Evolutionary conservation across 1,140 invertebrate species (phyloP).

Genomic region (Heliconius himera): DNA sequence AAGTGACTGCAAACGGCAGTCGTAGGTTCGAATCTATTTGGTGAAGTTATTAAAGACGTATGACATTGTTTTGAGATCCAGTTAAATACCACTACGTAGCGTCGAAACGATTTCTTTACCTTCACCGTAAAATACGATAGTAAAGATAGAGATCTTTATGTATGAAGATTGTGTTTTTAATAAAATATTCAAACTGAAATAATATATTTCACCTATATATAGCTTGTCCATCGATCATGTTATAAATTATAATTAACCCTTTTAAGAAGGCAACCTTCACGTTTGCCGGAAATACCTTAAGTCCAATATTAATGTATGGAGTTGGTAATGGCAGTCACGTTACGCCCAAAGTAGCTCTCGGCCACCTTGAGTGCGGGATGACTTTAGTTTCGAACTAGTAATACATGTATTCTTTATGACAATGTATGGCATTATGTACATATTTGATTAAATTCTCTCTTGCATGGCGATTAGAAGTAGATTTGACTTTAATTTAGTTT

Average conservation of each 20-base stretch:
- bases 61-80: too few relatives aligned
- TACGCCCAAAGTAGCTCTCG: conserved; percentile 44
- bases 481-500: background rate
- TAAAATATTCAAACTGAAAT: background rate
- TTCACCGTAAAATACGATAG: too few relatives aligned
- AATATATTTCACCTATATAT: background rate
- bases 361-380: conserved; percentile 33
- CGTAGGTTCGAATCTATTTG: too few relatives aligned
- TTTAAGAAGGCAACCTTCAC: conserved; percentile 27
- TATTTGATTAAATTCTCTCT: background rate
- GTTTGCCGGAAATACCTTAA: conserved; percentile 37
- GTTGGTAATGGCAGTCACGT: conserved; percentile 44
- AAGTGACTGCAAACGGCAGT: too few relatives aligned
- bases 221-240: conserved; percentile 9
- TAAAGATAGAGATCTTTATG: too few relatives aligned
- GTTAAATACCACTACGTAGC: background rate
- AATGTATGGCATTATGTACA: background rate
- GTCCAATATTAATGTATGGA: conserved; percentile 48
- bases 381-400: conserved; percentile 32
- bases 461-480: background rate
- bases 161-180: too few relatives aligned
- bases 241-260: conserved; percentile 23
- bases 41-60: too few relatives aligned
- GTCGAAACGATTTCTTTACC: background rate
- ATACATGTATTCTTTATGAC: conserved; percentile 25